Evolutionary conservation across 2,888 invertebrate genomes (phyloP), one percentile per base, ranked within the genome.

Genomic region (Macaria notata): DNA sequence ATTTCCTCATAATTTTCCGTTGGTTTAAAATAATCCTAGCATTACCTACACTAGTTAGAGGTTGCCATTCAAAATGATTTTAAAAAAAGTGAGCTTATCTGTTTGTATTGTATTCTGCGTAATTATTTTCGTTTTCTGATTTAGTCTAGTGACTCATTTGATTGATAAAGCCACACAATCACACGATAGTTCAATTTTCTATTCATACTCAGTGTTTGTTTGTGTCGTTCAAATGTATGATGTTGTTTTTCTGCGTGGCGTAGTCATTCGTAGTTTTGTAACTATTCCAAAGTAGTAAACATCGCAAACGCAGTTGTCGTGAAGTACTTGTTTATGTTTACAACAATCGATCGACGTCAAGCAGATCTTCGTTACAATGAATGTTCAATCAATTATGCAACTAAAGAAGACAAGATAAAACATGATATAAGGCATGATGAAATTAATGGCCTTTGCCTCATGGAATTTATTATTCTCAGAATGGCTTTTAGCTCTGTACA

Each of bases 81-180:
- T 7, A 36, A 1, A 36, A 36, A 4, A 36, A 7, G 30, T 50
- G 36, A 9, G 43, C 9, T 44, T 50, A 38, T 33, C 29, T n/a
- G 43, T 49, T 31, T 46, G 9, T 9, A 30, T 46, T 42, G 4
- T 39, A n/a, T 30, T 38, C 31, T 19, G 19, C 36, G 46, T 49
- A 46, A 55, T 63, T 64, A 56, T 63, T 63, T 69, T 70, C 64
- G 56, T 63, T 70, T 69, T 70, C 62, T 65, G 59, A 64, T 66
- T 55, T 63, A 58, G 53, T 62, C 56, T 60, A 54, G 49, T 56
- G 61, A 55, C 45, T 45, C 31, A 29, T 51, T 45, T 39, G 39
- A 46, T 46, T 31, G 31, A 33, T 33, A 42, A 39, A 8, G n/a
- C 4, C 2, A 4, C 31, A 43, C 9, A 43, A 9, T 4, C n/a